Conservation (phyloP, 2,888 invertebrate genomes). For the Calliopum simillimum region DNA sequence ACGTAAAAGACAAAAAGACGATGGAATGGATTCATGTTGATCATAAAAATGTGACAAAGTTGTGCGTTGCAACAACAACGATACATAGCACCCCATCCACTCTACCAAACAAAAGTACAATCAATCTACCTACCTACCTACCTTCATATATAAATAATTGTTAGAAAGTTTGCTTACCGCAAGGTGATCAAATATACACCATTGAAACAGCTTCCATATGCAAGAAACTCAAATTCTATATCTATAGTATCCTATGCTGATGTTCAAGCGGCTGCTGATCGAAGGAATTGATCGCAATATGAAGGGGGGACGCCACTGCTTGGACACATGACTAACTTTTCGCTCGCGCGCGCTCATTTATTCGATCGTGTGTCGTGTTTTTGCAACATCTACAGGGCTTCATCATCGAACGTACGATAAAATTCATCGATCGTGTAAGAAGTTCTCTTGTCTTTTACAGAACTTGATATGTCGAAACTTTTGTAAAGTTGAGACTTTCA, state of each 20-base stretch:
- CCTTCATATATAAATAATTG: constrained; percentile 16
- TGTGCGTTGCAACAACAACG: constrained; percentile 13
- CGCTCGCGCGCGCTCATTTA: constrained; percentile 10
- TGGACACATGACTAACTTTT: constrained; percentile 24
- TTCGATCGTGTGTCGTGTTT: not conserved
- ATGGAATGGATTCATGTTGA: not conserved
- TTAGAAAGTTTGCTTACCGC: constrained; percentile 47
- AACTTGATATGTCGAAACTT: constrained; percentile 39
- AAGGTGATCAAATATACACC: constrained; percentile 54
- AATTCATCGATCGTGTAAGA: not conserved
- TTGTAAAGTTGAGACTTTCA: constrained; percentile 60
- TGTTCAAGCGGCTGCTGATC: not conserved
- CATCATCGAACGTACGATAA: constrained; percentile 10
- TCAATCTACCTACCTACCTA: too few species aligned
- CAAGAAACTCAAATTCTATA: too few species aligned
- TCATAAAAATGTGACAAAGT: constrained; percentile 35
- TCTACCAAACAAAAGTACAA: too few species aligned
- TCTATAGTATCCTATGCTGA: not conserved
- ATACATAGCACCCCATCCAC: not conserved
- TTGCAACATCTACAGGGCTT: constrained; percentile 13
- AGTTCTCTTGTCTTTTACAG: constrained; percentile 12
- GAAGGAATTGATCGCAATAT: not conserved
- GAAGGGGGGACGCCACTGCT: not conserved
- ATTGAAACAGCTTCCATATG: not conserved
- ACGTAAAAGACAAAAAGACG: not conserved